Evolutionary conservation across 2,888 invertebrate species (phyloP).

Genomic region (Hydroisotoma schaefferi): DNA sequence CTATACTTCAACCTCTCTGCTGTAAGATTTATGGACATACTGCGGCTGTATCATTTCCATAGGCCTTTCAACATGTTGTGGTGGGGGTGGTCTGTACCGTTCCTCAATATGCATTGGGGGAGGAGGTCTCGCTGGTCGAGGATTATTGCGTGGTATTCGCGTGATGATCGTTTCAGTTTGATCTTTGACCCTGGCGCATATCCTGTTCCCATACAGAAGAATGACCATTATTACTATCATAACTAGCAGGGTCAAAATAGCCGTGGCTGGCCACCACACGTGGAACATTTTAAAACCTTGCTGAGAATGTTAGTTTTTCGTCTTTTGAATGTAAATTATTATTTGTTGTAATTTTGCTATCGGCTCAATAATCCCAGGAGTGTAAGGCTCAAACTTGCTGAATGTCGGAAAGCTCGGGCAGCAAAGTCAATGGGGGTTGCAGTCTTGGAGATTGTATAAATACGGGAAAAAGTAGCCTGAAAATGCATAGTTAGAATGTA

Average conservation of each 20-base stretch:
- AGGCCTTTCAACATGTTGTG: background rate
- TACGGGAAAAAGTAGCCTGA: conserved; percentile 75
- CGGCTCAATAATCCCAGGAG: too few species aligned
- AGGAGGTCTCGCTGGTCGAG: too few species aligned
- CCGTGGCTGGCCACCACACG: conserved; percentile 72
- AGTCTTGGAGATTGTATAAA: conserved; percentile 81
- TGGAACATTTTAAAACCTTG: conserved; percentile 60
- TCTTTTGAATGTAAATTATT: background rate
- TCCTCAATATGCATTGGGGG: conserved; percentile 27
- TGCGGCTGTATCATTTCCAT: conserved; percentile 22
- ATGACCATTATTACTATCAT: conserved; percentile 71
- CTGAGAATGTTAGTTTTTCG: too few species aligned
- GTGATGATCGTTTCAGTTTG: conserved; percentile 19
- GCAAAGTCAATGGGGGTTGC: conserved; percentile 62
- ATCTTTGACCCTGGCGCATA: conserved; percentile 56
- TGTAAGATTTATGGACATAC: conserved; percentile 9
- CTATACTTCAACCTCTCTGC: conserved; percentile 24
- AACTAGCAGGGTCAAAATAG: conserved; percentile 68
- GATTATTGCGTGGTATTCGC: conserved; percentile 1
- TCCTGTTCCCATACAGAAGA: conserved; percentile 68
- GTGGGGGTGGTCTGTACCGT: background rate
- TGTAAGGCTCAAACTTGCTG: conserved; percentile 20
- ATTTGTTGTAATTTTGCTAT: conserved; percentile 7
- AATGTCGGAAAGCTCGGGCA: conserved; percentile 40
- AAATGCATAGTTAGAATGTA: conserved; percentile 33